phyloP scores from a whole-genome alignment of 2,888 invertebrate genomes.

The Orthonychiurus folsomi region DNA sequence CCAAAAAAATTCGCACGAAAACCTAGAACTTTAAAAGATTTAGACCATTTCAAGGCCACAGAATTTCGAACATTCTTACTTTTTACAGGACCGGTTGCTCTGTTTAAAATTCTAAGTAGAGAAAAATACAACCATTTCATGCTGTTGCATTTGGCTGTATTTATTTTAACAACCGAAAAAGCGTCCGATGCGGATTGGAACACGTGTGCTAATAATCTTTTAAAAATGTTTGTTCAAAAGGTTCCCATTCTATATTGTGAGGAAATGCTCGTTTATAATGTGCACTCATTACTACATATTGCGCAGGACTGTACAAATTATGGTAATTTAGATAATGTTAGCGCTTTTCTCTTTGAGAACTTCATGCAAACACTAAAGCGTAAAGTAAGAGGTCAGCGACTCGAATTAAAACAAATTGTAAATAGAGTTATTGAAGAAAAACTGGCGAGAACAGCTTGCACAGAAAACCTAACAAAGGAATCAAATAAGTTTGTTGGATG shows the following conservation, averaged over 20 bases:
- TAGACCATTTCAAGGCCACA: constrained; percentile 39
- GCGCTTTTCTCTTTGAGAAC: constrained; percentile 43
- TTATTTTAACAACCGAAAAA: constrained; percentile 7
- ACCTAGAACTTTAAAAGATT: constrained; percentile 25
- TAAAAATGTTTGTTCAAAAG: constrained; percentile 37
- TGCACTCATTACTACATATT: constrained; percentile 43
- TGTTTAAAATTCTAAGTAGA: constrained; percentile 20
- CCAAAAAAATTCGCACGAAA: constrained; percentile 4
- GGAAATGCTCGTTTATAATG: constrained; percentile 42
- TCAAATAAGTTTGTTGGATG: neutral
- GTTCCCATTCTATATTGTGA: constrained; percentile 41
- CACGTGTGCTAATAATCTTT: constrained; percentile 25
- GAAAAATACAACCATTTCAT: constrained; percentile 17
- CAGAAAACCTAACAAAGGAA: neutral
- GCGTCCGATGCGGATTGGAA: constrained; percentile 14
- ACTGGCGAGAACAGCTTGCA: neutral
- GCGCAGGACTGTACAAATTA: constrained; percentile 42
- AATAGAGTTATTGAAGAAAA: neutral
- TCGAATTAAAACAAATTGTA: neutral
- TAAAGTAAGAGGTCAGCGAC: neutral
- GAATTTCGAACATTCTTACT: constrained; percentile 38
- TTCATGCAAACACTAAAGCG: constrained; percentile 36
- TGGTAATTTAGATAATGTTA: constrained; percentile 41
- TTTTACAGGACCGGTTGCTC: constrained; percentile 35
- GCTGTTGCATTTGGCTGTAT: constrained; percentile 9